Conservation (phyloP, 2,888 invertebrate genomes). For the Thymelicus lineola region DNA sequence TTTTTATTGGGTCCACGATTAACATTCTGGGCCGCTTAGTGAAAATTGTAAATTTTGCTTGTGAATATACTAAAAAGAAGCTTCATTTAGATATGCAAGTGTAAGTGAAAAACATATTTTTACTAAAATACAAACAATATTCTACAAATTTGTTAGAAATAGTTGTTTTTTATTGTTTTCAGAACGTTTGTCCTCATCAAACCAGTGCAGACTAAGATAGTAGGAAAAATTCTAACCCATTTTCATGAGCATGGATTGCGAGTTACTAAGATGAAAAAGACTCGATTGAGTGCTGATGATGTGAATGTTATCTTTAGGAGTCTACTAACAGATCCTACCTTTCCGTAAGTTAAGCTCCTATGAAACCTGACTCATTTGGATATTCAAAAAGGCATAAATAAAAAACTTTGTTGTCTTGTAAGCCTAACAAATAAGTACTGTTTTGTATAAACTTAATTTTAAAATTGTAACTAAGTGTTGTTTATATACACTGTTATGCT, state of each 20-base stretch:
- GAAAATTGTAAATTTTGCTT: slow-evolving; percentile 90
- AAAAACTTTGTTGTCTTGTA: too few species aligned
- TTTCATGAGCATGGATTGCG: slow-evolving; percentile 86
- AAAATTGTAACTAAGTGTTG: too few species aligned
- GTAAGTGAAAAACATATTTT: slow-evolving; percentile 67
- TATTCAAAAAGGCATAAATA: too few species aligned
- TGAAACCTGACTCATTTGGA: not conserved
- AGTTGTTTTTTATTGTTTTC: slow-evolving; percentile 47
- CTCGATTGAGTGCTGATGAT: slow-evolving; percentile 87
- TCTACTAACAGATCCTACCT: slow-evolving; percentile 74
- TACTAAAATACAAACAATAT: not conserved
- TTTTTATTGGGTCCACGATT: slow-evolving; percentile 90
- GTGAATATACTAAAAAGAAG: slow-evolving; percentile 87
- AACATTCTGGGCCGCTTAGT: slow-evolving; percentile 90
- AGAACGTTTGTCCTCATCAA: slow-evolving; percentile 93
- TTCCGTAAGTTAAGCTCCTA: slow-evolving; percentile 81
- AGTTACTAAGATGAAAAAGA: slow-evolving; percentile 90
- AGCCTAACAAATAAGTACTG: too few species aligned
- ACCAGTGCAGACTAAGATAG: slow-evolving; percentile 87
- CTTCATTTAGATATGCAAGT: slow-evolving; percentile 87
- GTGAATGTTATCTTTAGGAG: slow-evolving; percentile 71
- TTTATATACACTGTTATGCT: too few species aligned
- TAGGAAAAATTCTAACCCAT: slow-evolving; percentile 90
- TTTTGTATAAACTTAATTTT: too few species aligned
- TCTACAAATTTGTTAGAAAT: not conserved